Evolutionary conservation across 2,888 invertebrate species (phyloP).

Genomic region (Phorcus lineatus): DNA sequence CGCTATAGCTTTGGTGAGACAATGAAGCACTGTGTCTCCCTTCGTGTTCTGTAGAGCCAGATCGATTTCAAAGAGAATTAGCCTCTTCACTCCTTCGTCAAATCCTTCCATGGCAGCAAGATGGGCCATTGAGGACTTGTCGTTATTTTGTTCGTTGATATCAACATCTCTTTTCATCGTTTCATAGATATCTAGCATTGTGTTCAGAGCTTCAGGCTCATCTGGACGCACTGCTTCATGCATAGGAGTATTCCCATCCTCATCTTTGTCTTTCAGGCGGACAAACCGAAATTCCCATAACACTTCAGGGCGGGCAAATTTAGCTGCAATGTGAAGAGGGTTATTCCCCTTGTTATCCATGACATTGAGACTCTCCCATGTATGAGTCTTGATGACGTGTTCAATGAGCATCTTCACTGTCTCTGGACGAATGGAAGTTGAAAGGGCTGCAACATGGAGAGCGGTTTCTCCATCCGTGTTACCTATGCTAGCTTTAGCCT

Average conservation of each 20-base stretch:
- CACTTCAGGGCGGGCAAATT: slow-evolving; percentile 60
- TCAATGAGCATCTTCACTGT: slow-evolving; percentile 57
- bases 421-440: slow-evolving; percentile 41
- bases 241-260: slow-evolving; percentile 61
- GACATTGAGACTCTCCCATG: slow-evolving; percentile 71
- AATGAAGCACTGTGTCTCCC: slow-evolving; percentile 69
- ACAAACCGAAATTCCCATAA: slow-evolving; percentile 66
- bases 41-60: slow-evolving; percentile 52
- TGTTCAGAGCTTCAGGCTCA: slow-evolving; percentile 58
- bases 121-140: slow-evolving; percentile 56
- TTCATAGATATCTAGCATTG: slow-evolving; percentile 67
- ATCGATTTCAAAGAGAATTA: slow-evolving; percentile 63
- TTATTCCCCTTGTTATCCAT: slow-evolving; percentile 68
- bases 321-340: slow-evolving; percentile 71
- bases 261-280: slow-evolving; percentile 61
- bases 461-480: slow-evolving; percentile 67
- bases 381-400: slow-evolving; percentile 69
- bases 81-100: slow-evolving; percentile 50
- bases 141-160: slow-evolving; percentile 59
- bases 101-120: slow-evolving; percentile 50
- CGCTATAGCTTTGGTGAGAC: slow-evolving; percentile 52
- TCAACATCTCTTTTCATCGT: slow-evolving; percentile 63
- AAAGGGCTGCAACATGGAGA: slow-evolving; percentile 66
- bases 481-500: slow-evolving; percentile 66
- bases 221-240: slow-evolving; percentile 62